These are phyloP conservation scores for Strigops habroptila DNA, from an alignment of 2,113 vertebrate species.

Conservation along the genomic window DNA sequence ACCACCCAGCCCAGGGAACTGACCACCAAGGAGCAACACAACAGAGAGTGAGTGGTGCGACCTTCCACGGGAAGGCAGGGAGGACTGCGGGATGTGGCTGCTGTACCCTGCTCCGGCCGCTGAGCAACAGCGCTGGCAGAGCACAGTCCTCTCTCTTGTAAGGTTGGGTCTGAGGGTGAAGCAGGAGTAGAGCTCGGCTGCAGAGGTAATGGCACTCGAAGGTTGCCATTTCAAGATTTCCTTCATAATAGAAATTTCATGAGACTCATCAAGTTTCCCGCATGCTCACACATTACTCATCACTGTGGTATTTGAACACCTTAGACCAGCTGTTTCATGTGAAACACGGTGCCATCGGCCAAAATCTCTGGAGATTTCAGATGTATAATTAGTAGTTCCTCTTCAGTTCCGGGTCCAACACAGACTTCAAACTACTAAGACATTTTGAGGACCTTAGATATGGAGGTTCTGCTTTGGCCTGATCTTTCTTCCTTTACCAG, in stretches of 20 bases:
- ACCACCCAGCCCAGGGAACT: background rate
- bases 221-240: background rate
- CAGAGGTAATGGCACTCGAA: background rate
- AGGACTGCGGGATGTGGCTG: background rate
- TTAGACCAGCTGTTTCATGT: slow-evolving; percentile 10
- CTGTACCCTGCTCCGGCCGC: background rate
- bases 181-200: background rate
- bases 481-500: slow-evolving; percentile 21
- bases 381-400: background rate
- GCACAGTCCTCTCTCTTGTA: background rate
- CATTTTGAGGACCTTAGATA: background rate
- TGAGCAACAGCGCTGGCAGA: background rate
- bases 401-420: background rate
- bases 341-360: background rate
- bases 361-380: slow-evolving; percentile 11
- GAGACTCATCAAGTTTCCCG: slow-evolving; percentile 1
- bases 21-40: background rate
- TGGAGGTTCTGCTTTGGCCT: background rate
- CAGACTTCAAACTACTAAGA: background rate
- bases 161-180: background rate
- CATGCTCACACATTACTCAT: background rate
- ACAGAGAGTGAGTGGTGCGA: fast-evolving
- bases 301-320: background rate
- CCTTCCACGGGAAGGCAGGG: background rate
- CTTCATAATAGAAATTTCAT: background rate